Conservation (phyloP, 2,888 invertebrate species). For the Thereva unica region DNA sequence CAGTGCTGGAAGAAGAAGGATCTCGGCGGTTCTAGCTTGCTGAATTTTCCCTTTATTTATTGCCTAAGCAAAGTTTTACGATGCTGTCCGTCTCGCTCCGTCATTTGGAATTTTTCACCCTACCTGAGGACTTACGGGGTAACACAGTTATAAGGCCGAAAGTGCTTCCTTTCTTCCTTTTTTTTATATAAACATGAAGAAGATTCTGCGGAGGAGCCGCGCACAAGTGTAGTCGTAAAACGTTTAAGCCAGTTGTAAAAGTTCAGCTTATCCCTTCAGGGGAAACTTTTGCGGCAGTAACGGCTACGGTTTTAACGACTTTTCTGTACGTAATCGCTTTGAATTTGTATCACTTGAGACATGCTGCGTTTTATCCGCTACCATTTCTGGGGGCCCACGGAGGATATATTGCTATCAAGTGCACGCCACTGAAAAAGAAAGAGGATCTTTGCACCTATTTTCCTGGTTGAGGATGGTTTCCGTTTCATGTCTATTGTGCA, state of each 20-base stretch:
- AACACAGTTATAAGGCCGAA: slow-evolving; percentile 24
- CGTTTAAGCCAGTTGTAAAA: slow-evolving; percentile 30
- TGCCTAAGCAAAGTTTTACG: slow-evolving; percentile 20
- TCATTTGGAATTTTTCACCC: too few species aligned
- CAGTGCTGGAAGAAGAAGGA: background rate
- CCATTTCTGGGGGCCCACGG: background rate
- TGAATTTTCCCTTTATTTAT: slow-evolving; percentile 24
- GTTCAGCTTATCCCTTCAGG: slow-evolving; percentile 23
- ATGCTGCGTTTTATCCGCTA: background rate
- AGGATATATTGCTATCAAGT: too few species aligned
- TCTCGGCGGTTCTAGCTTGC: background rate
- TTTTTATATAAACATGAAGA: background rate
- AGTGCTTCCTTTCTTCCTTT: slow-evolving; percentile 13
- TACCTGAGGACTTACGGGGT: background rate
- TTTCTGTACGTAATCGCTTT: background rate
- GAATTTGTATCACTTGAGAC: background rate
- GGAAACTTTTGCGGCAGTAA: slow-evolving; percentile 2
- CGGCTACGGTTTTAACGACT: slow-evolving; percentile 5
- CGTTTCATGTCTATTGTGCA: too few species aligned
- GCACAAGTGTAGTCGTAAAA: slow-evolving; percentile 21
- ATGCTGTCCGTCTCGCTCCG: background rate
- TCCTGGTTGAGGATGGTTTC: too few species aligned
- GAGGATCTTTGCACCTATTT: too few species aligned
- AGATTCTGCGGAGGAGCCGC: background rate
- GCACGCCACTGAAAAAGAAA: too few species aligned